These are phyloP conservation scores for Trochalopteron elliotii DNA, from an alignment of 2,113 vertebrate genomes.

Conservation along the genomic window DNA sequence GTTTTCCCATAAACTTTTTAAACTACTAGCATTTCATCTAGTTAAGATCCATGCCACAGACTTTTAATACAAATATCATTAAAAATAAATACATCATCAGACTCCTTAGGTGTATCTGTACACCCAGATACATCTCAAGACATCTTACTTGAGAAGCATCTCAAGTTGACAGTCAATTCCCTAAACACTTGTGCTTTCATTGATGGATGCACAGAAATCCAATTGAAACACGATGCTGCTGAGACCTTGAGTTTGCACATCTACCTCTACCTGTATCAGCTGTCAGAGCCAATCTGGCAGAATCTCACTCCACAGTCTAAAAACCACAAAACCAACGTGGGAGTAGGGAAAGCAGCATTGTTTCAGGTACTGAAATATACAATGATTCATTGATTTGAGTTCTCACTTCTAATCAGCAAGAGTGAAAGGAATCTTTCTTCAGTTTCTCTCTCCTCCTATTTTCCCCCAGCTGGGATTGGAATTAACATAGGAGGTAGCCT, in stretches of 20 bases:
- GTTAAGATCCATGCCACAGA: neutral
- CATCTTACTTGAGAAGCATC: neutral
- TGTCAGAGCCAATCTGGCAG: neutral
- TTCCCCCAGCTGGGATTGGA: neutral
- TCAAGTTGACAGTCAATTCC: neutral
- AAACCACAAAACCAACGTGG: neutral
- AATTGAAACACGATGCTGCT: neutral
- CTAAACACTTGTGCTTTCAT: neutral
- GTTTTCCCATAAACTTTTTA: neutral
- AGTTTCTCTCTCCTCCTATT: neutral
- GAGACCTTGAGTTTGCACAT: neutral
- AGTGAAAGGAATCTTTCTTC: neutral
- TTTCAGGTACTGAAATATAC: neutral
- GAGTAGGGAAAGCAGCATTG: neutral
- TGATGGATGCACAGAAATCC: neutral
- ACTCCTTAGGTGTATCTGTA: neutral
- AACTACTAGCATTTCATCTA: neutral
- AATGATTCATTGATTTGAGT: neutral
- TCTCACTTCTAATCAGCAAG: neutral
- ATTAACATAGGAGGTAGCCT: neutral
- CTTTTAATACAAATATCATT: neutral
- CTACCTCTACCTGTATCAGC: neutral
- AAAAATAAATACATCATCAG: neutral
- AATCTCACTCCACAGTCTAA: neutral
- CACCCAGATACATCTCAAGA: neutral